Evolutionary conservation across 2,888 invertebrate species (phyloP).

Genomic region (Meghimatium bilineatum): DNA sequence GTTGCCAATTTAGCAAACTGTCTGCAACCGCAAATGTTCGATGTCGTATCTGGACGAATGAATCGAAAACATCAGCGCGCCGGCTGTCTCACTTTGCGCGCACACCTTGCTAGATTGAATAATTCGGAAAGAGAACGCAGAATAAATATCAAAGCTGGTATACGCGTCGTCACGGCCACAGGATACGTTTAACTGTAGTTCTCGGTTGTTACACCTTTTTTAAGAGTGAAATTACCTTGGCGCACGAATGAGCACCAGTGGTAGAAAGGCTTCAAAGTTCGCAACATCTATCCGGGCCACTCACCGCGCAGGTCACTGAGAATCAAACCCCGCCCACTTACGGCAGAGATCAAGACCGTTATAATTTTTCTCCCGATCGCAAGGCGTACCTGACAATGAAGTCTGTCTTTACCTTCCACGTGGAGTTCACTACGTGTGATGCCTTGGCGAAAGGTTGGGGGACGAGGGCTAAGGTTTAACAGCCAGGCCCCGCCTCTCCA

Average conservation of each 20-base stretch:
- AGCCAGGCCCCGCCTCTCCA: slow-evolving; percentile 2
- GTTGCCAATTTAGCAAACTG: background rate
- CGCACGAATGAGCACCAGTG: slow-evolving; percentile 17
- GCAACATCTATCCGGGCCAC: slow-evolving; percentile 14
- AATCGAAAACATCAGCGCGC: background rate
- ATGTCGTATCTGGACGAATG: background rate
- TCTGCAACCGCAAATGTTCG: background rate
- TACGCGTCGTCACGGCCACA: background rate
- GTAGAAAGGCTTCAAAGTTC: background rate
- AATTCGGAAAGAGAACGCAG: no score
- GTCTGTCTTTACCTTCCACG: slow-evolving; percentile 19
- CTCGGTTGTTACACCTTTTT: slow-evolving; percentile 2
- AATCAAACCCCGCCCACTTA: slow-evolving; percentile 17
- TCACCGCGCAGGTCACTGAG: slow-evolving; percentile 20
- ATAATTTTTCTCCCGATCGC: background rate
- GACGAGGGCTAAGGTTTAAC: background rate
- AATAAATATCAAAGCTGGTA: background rate
- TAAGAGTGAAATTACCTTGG: background rate
- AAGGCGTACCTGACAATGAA: slow-evolving; percentile 19
- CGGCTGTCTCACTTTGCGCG: background rate
- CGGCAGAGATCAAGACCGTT: slow-evolving; percentile 13
- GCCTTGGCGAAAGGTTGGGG: background rate
- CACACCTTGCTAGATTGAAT: background rate
- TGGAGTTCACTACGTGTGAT: background rate
- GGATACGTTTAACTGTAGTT: background rate